phyloP scores from a whole-genome alignment of 92 coral and sea anemone genomes.

The Desmophyllum pertusum region DNA sequence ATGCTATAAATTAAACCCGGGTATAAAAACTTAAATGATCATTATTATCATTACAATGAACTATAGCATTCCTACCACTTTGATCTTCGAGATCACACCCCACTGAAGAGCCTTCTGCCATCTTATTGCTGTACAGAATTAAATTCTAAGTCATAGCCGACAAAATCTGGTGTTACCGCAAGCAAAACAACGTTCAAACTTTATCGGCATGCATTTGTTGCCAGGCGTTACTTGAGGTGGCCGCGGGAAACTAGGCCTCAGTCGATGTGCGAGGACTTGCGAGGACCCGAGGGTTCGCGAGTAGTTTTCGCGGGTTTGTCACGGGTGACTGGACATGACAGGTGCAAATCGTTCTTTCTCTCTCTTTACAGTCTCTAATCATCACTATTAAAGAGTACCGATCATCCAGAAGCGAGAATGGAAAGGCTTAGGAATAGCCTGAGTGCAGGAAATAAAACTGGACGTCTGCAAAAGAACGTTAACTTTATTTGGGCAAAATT shows the following conservation, averaged over 20 bases:
- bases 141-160: background rate
- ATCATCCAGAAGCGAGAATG: background rate
- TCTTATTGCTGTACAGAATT: background rate
- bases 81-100: conserved; percentile 13
- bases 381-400: too few relatives aligned
- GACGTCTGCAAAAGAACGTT: too few relatives aligned
- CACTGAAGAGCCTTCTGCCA: conserved; percentile 25
- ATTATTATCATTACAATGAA: background rate
- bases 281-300: background rate
- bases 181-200: background rate
- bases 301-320: background rate
- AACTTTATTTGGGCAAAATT: too few relatives aligned
- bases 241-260: conserved; percentile 11
- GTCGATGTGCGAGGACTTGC: background rate
- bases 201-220: background rate
- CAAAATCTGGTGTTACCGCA: background rate
- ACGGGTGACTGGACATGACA: background rate
- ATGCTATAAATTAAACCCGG: background rate
- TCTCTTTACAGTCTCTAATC: too few relatives aligned
- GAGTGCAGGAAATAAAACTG: too few relatives aligned
- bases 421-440: too few relatives aligned
- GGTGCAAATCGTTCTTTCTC: background rate
- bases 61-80: conserved; percentile 1
- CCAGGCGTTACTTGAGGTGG: conserved; percentile 28
- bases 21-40: background rate